These are phyloP conservation scores for Fulmarus glacialis DNA, from an alignment of 2,113 vertebrate genomes.

Conservation along the genomic window DNA sequence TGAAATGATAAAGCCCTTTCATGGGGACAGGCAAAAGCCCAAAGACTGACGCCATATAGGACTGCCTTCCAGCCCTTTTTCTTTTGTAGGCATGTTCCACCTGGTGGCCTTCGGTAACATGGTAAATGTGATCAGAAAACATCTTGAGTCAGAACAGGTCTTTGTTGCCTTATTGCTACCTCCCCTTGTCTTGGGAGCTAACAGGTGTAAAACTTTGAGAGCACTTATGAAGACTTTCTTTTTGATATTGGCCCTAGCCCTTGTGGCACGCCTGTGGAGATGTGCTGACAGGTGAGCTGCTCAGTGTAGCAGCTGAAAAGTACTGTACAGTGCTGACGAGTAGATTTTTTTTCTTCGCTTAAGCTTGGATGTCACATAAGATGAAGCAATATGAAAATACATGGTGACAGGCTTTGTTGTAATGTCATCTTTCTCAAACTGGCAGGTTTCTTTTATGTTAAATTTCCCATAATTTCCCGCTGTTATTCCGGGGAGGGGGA, in stretches of 20 bases:
- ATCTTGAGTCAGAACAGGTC: not conserved
- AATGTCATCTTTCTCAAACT: not conserved
- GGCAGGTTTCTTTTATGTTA: not conserved
- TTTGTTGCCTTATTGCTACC: not conserved
- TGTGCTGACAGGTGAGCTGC: not conserved
- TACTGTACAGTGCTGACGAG: not conserved
- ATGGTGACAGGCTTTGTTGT: not conserved
- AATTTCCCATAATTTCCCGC: not conserved
- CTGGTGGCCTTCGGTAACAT: not conserved
- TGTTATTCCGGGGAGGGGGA: not conserved
- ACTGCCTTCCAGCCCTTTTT: not conserved
- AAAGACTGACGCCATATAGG: not conserved
- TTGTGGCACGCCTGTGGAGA: not conserved
- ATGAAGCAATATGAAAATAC: not conserved
- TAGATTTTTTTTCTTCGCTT: not conserved
- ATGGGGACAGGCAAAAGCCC: not conserved
- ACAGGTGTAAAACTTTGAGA: not conserved
- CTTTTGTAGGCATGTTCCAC: not conserved
- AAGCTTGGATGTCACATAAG: not conserved
- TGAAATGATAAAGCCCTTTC: not conserved
- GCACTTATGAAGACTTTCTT: not conserved
- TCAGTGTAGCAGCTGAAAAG: not conserved
- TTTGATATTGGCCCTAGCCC: not conserved
- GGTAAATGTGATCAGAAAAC: not conserved
- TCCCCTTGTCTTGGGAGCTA: not conserved